Conservation (phyloP, 2,797 vertebrate genomes). For the Brachymystax lenok region DNA sequence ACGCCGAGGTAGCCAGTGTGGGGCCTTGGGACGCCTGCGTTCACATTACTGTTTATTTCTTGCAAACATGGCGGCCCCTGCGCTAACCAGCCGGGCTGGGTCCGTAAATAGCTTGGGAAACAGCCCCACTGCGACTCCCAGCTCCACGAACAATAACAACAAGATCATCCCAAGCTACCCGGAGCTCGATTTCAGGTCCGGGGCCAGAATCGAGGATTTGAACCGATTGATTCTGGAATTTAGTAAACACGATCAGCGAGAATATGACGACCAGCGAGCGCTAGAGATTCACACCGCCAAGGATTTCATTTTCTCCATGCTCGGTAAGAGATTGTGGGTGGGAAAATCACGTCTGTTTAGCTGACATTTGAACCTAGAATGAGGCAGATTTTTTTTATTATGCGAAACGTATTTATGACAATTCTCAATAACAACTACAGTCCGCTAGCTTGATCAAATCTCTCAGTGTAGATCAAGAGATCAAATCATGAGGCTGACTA, state of each 20-base stretch:
- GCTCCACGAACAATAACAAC: slow-evolving; percentile 65
- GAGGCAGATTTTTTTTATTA: not conserved
- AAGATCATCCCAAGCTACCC: slow-evolving; percentile 71
- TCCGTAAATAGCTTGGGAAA: slow-evolving; percentile 72
- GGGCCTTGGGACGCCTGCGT: slow-evolving; percentile 9
- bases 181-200: slow-evolving; percentile 97
- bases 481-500: not conserved
- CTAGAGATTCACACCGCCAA: slow-evolving; percentile 98
- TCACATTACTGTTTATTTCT: slow-evolving; percentile 2
- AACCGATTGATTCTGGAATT: slow-evolving; percentile 93
- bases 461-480: not conserved
- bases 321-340: slow-evolving; percentile 73
- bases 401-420: not conserved
- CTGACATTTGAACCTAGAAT: not conserved
- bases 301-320: slow-evolving; percentile 98
- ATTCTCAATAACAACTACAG: not conserved
- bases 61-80: slow-evolving; percentile 88
- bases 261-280: slow-evolving; percentile 95
- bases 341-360: not conserved
- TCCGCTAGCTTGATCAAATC: not conserved
- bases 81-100: slow-evolving; percentile 82
- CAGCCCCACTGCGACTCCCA: slow-evolving; percentile 72
- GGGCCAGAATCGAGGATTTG: slow-evolving; percentile 88
- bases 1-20: not conserved
- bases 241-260: slow-evolving; percentile 90